Evolutionary conservation across 1,140 invertebrate species (phyloP), one percentile per base, ranked within the genome.

Genomic region (Frieseomelitta varia): DNA sequence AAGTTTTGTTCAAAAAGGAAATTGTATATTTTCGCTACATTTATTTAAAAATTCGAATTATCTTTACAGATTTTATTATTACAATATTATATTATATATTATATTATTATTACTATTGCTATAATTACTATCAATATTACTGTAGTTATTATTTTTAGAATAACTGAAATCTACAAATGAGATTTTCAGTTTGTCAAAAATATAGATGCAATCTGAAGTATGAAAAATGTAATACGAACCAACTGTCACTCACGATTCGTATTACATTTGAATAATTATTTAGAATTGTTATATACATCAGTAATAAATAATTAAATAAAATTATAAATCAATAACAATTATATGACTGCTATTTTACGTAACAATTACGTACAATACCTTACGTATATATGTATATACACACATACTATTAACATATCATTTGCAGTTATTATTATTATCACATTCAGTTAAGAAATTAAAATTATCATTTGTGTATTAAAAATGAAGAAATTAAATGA

Each of bases 261-360:
- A 84, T 88, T 88, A 89, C 74, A 85, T 89, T 88, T 90, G 68
- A 84, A 88, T 80, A 86, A 81, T 83, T 81, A 79, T 91, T 79
- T 87, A 56, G 61, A 80, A 88, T 69, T 76, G 90, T 81, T 81
- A 84, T 90, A 89, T 90, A 91, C 83, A 90, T 69, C 84, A 56
- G 87, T 91, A 86, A 91, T 84, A 84, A 85, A 84, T 87, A 84
- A 30, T 30, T 30, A 30, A 79, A 72, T 77, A 74, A 76, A 91
- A 89, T 91, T 90, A 88, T 92, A 92, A 89, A 90, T 85, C 71
- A 76, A 87, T 73, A 53, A 21, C 56, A 61, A 56, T 27, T 78
- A 61, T 27, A 71, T 47, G 30, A 61, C 53, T 79, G 67, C 51
- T 72, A 71, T 63, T 71, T 78, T 83, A 56, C 14, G 65, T 17